phyloP scores from a whole-genome alignment of 2,797 vertebrate species.

The Notolabrus celidotus region DNA sequence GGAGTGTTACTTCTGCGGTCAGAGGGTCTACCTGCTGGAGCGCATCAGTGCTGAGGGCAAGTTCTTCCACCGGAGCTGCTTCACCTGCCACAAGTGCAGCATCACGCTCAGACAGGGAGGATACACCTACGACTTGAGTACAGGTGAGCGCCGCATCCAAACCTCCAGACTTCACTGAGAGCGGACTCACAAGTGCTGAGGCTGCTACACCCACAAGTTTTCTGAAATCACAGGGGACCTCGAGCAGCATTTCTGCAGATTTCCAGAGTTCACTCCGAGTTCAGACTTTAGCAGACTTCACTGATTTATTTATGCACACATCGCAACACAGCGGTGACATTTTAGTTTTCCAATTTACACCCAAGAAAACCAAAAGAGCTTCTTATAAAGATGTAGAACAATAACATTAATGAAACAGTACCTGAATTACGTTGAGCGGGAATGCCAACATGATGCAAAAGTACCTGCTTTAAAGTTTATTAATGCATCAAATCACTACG shows the following conservation, averaged over 20 bases:
- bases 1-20: constrained; percentile 90
- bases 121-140: constrained; percentile 84
- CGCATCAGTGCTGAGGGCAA: constrained; percentile 89
- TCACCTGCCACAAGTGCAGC: constrained; percentile 88
- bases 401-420: not conserved
- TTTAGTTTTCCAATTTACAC: not conserved
- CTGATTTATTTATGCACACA: not conserved
- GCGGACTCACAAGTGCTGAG: not conserved
- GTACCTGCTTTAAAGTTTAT: too few relatives aligned
- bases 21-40: constrained; percentile 91
- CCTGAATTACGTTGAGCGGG: not conserved
- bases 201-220: not conserved
- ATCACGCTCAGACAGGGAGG: constrained; percentile 90
- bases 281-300: constrained; percentile 5
- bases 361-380: not conserved
- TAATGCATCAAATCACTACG: too few relatives aligned
- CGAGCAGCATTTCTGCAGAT: not conserved
- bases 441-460: too few relatives aligned
- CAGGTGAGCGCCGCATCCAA: constrained; percentile 80
- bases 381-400: not conserved
- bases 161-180: not conserved
- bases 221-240: not conserved
- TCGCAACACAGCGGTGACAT: not conserved
- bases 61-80: constrained; percentile 96
- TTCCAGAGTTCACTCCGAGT: not conserved